Evolutionary conservation across 2,888 invertebrate genomes (phyloP).

Genomic region (Eremobia ochroleuca): DNA sequence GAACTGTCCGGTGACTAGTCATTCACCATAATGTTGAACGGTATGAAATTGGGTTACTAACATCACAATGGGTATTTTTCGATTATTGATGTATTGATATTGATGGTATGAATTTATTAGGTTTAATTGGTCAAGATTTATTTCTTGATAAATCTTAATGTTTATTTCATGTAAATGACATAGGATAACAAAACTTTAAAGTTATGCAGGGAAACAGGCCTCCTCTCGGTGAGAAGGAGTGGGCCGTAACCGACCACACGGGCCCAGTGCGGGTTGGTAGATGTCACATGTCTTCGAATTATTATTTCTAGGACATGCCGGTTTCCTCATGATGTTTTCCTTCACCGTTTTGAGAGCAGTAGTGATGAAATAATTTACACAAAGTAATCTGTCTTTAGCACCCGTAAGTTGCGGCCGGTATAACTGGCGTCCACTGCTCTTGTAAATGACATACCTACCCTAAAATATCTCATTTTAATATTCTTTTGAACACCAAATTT

Average conservation of each 20-base stretch:
- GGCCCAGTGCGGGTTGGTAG: not conserved
- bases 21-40: slow-evolving; percentile 47
- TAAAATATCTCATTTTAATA: not conserved
- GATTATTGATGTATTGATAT: slow-evolving; percentile 58
- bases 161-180: not conserved
- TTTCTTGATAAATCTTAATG: not conserved
- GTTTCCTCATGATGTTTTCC: too few relatives aligned
- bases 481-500: slow-evolving; percentile 14
- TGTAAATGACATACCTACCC: not conserved
- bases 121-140: slow-evolving; percentile 5
- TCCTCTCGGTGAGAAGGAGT: not conserved
- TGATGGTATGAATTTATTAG: slow-evolving; percentile 29
- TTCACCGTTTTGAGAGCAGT: too few relatives aligned
- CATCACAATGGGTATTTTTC: slow-evolving; percentile 44
- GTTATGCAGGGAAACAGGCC: not conserved
- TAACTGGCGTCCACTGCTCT: too few relatives aligned
- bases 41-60: slow-evolving; percentile 63
- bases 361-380: too few relatives aligned
- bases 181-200: not conserved
- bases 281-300: not conserved
- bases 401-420: too few relatives aligned
- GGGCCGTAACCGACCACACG: not conserved
- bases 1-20: slow-evolving; percentile 53
- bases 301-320: too few relatives aligned
- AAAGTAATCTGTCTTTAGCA: too few relatives aligned